Base-by-base conservation (phyloP, 2,113 vertebrate genomes). In the Eubucco bourcierii region DNA sequence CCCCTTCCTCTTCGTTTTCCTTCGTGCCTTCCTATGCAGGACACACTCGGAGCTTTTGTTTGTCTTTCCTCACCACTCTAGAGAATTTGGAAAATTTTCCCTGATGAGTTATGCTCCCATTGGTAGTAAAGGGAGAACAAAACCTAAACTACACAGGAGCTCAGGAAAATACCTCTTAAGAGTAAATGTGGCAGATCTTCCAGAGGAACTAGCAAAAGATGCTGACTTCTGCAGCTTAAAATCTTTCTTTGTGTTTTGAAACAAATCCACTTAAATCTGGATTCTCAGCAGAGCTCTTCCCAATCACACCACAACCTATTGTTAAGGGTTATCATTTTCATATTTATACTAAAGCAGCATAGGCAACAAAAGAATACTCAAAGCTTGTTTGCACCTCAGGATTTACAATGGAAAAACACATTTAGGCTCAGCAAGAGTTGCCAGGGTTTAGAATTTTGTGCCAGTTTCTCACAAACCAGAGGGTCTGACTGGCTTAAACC, bases 401-500 rank as follows among this genome's bases (percentile, higher is more conserved):
- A 81, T 34, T 77, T 80, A 52, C 0, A 80, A 72, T 61, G 74
- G 84, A 70, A 94, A 94, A 87, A 66, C 21, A 34, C 66, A 88
- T 64, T 74, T 61, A 34, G 84, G 60, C 59, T 68, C 74, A 82
- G 75, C 71, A 78, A 55, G 72, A 87, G 61, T 68, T 88, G 34
- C 59, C 82, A 11, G 55, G 91, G 64, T 73, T 78, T 80, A 47
- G 74, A 80, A 52, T 56, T 75, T 47, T 66, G 65, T 86, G 94
- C 80, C 81, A 24, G 68, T 93, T 87, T 94, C 82, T 91, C 93
- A 80, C 72, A 95, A 94, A 94, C 29, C 80, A 91, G 77, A 88
- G 60, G 58, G 58, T 39, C 44, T 86, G 88, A 93, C 55, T 56
- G 34, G 84, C 34, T 85, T 47, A 90, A n/a, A 80, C 78, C 82